phyloP scores from a whole-genome alignment of 2,797 vertebrate species.

The Pseudomugil gertrudae region DNA sequence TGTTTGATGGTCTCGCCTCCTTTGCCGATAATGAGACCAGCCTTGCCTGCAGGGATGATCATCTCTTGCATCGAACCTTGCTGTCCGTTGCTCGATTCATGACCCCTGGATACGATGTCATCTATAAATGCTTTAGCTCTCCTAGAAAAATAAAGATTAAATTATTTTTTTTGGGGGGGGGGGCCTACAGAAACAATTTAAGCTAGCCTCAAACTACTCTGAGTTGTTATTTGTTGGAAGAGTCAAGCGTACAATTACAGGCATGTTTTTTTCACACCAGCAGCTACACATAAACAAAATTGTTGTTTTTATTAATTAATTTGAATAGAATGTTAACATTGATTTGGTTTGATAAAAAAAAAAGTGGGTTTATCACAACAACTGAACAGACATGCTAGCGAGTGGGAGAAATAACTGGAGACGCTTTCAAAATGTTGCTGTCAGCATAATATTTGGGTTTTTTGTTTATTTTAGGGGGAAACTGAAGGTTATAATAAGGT shows the following conservation, averaged over 20 bases:
- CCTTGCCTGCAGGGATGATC: conserved; percentile 88
- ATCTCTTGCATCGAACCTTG: conserved; percentile 93
- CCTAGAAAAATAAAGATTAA: conserved; percentile 63
- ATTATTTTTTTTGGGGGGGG: no score
- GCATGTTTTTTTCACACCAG: neutral
- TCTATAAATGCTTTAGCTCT: conserved; percentile 92
- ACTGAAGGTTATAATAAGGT: no score
- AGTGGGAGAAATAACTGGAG: no score
- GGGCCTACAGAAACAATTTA: no score
- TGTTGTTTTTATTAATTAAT: no score
- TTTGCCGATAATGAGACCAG: conserved; percentile 93
- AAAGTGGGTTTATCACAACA: neutral
- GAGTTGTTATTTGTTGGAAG: neutral
- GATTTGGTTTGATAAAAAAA: neutral
- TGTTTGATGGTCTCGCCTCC: conserved; percentile 96
- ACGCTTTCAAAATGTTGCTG: neutral
- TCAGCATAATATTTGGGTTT: no score
- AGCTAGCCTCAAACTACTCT: neutral
- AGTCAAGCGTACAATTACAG: neutral
- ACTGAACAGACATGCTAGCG: neutral
- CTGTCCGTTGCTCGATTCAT: conserved; percentile 88
- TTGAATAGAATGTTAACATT: no score
- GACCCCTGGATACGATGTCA: conserved; percentile 92
- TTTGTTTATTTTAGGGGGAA: no score
- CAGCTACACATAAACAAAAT: neutral